Conservation (phyloP, 2,888 invertebrate species). For the Notodonta dromedarius region DNA sequence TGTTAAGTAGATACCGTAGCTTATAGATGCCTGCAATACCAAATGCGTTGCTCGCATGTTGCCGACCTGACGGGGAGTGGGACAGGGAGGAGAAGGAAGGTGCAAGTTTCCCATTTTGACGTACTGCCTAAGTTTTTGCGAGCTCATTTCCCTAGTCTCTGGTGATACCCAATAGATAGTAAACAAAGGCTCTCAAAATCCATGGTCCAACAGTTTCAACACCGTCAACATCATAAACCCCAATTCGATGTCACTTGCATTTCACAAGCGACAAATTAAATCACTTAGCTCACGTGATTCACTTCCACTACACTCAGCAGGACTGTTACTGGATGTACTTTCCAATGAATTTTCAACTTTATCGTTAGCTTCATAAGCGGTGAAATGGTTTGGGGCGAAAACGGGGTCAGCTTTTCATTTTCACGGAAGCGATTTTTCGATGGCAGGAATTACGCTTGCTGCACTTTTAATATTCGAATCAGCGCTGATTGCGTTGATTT, state of each 20-base stretch:
- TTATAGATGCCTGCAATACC: too few species aligned
- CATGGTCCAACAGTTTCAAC: slow-evolving; percentile 6
- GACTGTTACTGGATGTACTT: background rate
- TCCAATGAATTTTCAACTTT: slow-evolving; percentile 2
- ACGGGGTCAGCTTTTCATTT: slow-evolving; percentile 2
- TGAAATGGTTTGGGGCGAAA: background rate
- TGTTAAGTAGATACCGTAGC: too few species aligned
- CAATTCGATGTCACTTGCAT: slow-evolving; percentile 18
- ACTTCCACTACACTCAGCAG: background rate
- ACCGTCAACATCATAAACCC: slow-evolving; percentile 1
- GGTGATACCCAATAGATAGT: background rate
- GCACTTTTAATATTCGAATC: slow-evolving; percentile 3
- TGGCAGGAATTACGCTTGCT: slow-evolving; percentile 5
- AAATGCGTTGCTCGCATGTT: too few species aligned
- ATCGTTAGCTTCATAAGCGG: background rate
- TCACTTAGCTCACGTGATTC: slow-evolving; percentile 4
- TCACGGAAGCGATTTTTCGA: background rate
- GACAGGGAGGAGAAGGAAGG: too few species aligned
- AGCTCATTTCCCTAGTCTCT: background rate
- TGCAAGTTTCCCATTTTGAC: too few species aligned
- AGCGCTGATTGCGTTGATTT: slow-evolving; percentile 2
- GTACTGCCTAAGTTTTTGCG: too few species aligned
- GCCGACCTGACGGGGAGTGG: too few species aligned
- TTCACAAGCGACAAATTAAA: slow-evolving; percentile 28
- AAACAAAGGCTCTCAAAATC: background rate